Conservation (phyloP, 1,140 invertebrate species). For the Papilio xuthus region DNA sequence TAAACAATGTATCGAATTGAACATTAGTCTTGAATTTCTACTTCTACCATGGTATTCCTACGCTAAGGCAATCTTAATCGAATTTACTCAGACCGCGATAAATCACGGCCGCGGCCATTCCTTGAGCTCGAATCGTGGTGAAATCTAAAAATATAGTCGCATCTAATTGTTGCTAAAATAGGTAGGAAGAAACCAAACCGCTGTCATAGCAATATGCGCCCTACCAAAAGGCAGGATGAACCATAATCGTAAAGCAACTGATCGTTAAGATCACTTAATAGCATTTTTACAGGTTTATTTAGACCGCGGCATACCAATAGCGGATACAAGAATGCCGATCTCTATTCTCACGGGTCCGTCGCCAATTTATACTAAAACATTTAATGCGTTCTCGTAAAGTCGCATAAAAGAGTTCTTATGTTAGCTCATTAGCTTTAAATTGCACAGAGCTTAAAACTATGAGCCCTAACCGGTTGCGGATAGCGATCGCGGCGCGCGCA, state of each 20-base stretch:
- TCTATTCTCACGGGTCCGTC: conserved; percentile 19
- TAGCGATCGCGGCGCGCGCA: conserved; percentile 66
- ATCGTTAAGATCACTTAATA: background rate
- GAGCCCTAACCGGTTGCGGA: conserved; percentile 50
- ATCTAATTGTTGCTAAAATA: conserved; percentile 20
- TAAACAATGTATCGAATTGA: background rate
- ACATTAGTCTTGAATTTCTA: background rate
- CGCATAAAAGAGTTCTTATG: conserved; percentile 22
- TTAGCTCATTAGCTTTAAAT: conserved; percentile 32
- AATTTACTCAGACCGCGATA: conserved; percentile 11
- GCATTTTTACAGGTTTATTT: conserved; percentile 19
- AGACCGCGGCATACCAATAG: conserved; percentile 16
- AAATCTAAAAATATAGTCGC: conserved; percentile 49
- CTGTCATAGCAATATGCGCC: background rate
- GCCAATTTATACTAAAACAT: conserved; percentile 45
- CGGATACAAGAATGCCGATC: conserved; percentile 45
- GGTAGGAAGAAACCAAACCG: background rate
- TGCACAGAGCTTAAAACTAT: conserved; percentile 44
- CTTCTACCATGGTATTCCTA: background rate
- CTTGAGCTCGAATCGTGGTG: conserved; percentile 44
- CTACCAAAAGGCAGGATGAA: background rate
- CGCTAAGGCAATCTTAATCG: conserved; percentile 25
- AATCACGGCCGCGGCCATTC: conserved; percentile 11
- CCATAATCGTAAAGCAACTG: conserved; percentile 18
- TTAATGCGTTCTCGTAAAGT: conserved; percentile 13